These are phyloP conservation scores for Mus pahari DNA, from an alignment of 2,113 vertebrate genomes.

Conservation along the genomic window DNA sequence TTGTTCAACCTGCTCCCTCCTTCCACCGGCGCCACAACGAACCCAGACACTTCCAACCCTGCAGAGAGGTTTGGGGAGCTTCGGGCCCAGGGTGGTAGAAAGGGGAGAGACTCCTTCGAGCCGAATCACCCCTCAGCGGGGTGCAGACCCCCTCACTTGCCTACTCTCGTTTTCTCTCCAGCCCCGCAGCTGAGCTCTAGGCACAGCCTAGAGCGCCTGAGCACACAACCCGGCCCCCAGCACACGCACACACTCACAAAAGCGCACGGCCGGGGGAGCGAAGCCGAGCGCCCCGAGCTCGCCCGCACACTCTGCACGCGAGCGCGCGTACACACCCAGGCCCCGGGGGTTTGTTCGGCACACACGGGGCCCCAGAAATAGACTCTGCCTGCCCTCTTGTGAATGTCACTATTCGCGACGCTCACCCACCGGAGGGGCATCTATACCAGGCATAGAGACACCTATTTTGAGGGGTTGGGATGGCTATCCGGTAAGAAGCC, in stretches of 20 bases:
- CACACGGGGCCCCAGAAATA: background rate
- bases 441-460: background rate
- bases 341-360: background rate
- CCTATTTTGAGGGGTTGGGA: background rate
- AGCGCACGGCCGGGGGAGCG: background rate
- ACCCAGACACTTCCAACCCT: constrained; percentile 3
- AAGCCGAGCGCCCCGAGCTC: background rate
- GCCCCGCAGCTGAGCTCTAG: constrained; percentile 28
- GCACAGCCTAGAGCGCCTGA: constrained; percentile 34
- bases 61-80: constrained; percentile 42
- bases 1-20: constrained; percentile 64
- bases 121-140: background rate
- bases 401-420: background rate
- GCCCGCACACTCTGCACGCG: background rate
- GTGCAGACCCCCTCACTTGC: background rate
- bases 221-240: constrained; percentile 33
- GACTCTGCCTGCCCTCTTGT: background rate
- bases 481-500: background rate
- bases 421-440: background rate
- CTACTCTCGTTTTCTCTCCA: background rate
- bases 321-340: background rate
- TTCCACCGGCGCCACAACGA: background rate
- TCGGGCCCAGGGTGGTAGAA: background rate
- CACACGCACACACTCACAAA: background rate
- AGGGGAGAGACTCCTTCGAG: background rate